Evolutionary conservation across 2,888 invertebrate species (phyloP).

Genomic region (Chorisops tibialis): DNA sequence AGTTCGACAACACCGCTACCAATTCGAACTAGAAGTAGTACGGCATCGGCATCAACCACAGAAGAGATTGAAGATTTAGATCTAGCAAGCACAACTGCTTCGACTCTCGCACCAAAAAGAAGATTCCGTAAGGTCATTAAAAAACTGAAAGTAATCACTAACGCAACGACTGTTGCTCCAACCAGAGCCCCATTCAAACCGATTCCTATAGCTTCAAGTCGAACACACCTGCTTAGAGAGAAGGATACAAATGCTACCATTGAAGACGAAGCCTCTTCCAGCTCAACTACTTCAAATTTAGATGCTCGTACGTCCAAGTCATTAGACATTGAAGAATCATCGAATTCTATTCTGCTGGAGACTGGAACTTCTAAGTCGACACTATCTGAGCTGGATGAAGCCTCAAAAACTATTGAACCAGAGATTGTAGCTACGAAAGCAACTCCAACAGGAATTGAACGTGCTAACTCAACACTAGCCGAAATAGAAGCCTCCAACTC

Average conservation of each 20-base stretch:
- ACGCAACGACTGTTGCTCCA: background rate
- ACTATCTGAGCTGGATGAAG: too few relatives aligned
- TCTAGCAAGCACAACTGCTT: slow-evolving; percentile 28
- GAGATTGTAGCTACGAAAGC: too few relatives aligned
- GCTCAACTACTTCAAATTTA: too few relatives aligned
- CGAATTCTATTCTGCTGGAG: background rate
- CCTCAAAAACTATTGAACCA: too few relatives aligned
- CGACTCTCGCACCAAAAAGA: slow-evolving; percentile 38
- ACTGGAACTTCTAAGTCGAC: background rate
- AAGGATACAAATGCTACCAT: background rate
- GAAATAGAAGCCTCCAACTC: background rate
- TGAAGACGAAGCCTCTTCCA: background rate
- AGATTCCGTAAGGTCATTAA: slow-evolving; percentile 44
- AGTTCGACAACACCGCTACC: background rate
- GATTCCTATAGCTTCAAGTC: background rate
- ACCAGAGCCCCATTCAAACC: background rate
- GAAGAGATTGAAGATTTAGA: background rate
- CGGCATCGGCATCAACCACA: background rate
- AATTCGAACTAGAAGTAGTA: background rate
- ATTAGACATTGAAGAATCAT: background rate
- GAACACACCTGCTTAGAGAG: slow-evolving; percentile 5
- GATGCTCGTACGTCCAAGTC: too few relatives aligned
- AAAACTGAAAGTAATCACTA: slow-evolving; percentile 36
- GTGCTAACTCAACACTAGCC: background rate
- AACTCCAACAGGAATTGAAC: too few relatives aligned